phyloP scores from a whole-genome alignment of 2,797 vertebrate genomes.

The Prionace glauca region DNA sequence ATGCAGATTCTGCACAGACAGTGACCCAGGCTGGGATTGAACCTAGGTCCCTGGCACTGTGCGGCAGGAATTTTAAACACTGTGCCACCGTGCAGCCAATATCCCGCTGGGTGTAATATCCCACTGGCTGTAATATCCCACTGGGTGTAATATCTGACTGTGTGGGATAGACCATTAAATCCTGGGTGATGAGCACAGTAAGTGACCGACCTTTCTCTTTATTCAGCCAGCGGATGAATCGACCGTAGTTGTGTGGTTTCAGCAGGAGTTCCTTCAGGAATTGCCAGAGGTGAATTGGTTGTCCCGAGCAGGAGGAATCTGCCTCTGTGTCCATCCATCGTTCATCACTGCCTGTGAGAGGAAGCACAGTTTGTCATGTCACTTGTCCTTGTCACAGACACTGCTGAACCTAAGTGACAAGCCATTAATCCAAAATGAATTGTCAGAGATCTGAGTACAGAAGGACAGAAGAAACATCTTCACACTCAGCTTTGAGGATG shows the following conservation, averaged over 20 bases:
- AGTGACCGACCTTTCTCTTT: conserved; percentile 82
- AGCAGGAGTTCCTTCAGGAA: conserved; percentile 91
- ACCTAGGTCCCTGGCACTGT: no score
- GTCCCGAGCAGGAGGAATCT: conserved; percentile 84
- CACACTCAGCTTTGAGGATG: not conserved
- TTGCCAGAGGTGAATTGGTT: conserved; percentile 97
- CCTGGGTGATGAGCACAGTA: no score
- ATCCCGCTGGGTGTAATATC: no score
- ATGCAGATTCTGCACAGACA: no score
- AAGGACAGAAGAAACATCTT: not conserved
- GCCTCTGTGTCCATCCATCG: conserved; percentile 76
- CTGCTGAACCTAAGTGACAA: not conserved
- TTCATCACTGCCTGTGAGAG: conserved; percentile 56
- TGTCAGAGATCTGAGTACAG: not conserved
- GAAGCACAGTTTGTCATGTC: not conserved
- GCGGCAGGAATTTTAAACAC: no score
- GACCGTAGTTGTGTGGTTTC: conserved; percentile 89
- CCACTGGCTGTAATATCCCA: no score
- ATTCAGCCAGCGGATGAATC: conserved; percentile 96
- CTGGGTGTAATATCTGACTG: no score
- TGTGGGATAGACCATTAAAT: no score
- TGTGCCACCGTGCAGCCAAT: no score
- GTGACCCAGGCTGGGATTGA: no score
- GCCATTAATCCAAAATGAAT: not conserved
- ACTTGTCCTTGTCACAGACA: not conserved